Conservation (phyloP, 2,797 vertebrate species). For the Crax fasciolata region DNA sequence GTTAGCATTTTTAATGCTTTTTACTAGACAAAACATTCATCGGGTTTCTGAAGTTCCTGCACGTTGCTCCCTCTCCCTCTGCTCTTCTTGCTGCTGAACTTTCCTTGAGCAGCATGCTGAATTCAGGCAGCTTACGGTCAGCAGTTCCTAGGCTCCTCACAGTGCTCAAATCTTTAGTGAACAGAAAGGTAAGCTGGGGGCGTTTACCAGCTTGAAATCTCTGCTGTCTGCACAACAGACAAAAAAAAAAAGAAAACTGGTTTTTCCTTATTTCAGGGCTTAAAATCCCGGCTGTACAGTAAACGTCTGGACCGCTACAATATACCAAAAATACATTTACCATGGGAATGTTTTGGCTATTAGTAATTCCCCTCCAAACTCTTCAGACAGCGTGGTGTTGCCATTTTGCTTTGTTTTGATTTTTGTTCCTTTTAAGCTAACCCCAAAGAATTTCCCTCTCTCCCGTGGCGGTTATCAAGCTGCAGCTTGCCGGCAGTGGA, state of each 20-base stretch:
- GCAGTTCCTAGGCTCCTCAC: background rate
- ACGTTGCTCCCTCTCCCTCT: background rate
- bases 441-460: conserved; percentile 51
- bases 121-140: background rate
- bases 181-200: background rate
- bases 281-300: background rate
- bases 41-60: background rate
- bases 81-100: background rate
- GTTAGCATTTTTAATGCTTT: background rate
- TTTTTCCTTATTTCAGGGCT: background rate
- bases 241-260: background rate
- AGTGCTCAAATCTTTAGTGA: background rate
- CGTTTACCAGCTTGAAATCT: background rate
- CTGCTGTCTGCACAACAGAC: background rate
- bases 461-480: background rate
- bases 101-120: background rate
- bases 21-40: background rate
- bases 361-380: background rate
- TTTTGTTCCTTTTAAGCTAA: conserved; percentile 17
- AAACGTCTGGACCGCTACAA: background rate
- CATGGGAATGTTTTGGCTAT: background rate
- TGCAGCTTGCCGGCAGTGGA: background rate
- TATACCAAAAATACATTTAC: conserved; percentile 4
- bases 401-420: background rate
- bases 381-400: background rate